Conservation (phyloP, 1,140 invertebrate genomes). For the Aphaenogaster ashmeadi region DNA sequence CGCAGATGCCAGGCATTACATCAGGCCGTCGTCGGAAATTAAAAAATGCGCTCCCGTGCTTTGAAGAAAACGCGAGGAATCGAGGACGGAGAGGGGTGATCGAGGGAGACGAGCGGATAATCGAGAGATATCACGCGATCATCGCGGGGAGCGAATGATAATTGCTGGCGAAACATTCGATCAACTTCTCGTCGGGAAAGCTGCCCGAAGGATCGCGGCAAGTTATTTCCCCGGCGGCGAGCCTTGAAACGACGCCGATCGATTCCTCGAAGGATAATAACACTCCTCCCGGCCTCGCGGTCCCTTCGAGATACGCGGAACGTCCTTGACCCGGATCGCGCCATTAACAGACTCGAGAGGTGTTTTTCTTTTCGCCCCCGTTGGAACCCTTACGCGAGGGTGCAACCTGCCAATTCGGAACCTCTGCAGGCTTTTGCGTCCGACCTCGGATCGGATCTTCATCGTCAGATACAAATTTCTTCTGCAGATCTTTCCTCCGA, state of each 20-base stretch:
- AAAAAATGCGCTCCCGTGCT: slow-evolving; percentile 20
- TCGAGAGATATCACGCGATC: slow-evolving; percentile 29
- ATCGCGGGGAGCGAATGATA: slow-evolving; percentile 26
- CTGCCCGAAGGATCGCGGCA: slow-evolving; percentile 24
- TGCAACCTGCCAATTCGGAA: not conserved
- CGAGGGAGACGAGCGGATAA: slow-evolving; percentile 14
- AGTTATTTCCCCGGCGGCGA: slow-evolving; percentile 29
- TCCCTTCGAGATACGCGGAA: slow-evolving; percentile 19
- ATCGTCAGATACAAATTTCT: not conserved
- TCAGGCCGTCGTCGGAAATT: slow-evolving; percentile 52
- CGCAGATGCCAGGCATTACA: slow-evolving; percentile 69
- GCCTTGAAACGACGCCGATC: slow-evolving; percentile 41
- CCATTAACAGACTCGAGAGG: slow-evolving; percentile 9
- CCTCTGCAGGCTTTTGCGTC: not conserved
- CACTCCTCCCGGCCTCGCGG: not conserved
- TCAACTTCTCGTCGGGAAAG: slow-evolving; percentile 12
- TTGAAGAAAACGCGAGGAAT: not conserved
- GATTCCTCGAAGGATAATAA: slow-evolving; percentile 49
- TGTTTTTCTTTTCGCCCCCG: not conserved
- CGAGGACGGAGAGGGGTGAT: not conserved
- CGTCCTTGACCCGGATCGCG: slow-evolving; percentile 30
- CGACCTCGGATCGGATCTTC: not conserved
- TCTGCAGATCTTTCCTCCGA: not conserved
- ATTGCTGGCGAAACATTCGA: slow-evolving; percentile 18
- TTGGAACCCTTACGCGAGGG: not conserved